Conservation (phyloP, 2,888 invertebrate species). For the Phoenoteleia sp. region DNA sequence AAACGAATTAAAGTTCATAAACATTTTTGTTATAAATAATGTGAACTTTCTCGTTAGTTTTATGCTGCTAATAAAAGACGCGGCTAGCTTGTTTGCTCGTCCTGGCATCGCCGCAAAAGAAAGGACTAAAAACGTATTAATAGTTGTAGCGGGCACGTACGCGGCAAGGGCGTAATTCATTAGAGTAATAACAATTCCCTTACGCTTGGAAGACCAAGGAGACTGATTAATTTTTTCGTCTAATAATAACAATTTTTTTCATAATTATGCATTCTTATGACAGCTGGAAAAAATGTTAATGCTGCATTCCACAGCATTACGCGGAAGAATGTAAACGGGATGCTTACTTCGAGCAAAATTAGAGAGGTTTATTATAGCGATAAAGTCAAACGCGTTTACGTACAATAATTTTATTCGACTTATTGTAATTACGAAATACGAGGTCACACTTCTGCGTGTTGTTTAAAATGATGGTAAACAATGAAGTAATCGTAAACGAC, state of each 20-base stretch:
- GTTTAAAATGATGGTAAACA: too few species aligned
- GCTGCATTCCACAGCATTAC: conserved; percentile 27
- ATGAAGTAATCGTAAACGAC: too few species aligned
- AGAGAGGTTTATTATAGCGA: conserved; percentile 47
- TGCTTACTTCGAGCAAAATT: conserved; percentile 33
- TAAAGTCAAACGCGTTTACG: conserved; percentile 17
- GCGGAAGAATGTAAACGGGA: conserved; percentile 35
- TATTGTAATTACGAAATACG: too few species aligned
- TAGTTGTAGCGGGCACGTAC: conserved; percentile 42
- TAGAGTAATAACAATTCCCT: conserved; percentile 50
- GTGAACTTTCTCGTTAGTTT: conserved; percentile 16
- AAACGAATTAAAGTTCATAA: conserved; percentile 5
- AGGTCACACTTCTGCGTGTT: too few species aligned
- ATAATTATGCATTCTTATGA: conserved; percentile 21
- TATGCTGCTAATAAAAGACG: conserved; percentile 24
- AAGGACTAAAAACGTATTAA: conserved; percentile 46
- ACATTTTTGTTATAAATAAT: conserved; percentile 2
- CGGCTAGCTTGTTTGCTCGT: conserved; percentile 15
- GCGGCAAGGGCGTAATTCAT: conserved; percentile 36
- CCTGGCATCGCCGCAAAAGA: not conserved
- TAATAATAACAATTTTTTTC: conserved; percentile 49
- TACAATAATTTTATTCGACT: not conserved
- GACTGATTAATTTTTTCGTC: conserved; percentile 50
- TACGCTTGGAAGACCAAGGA: conserved; percentile 26
- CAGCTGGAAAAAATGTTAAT: conserved; percentile 23